Evolutionary conservation across 2,888 invertebrate species (phyloP).

Genomic region (Dicycla oo): DNA sequence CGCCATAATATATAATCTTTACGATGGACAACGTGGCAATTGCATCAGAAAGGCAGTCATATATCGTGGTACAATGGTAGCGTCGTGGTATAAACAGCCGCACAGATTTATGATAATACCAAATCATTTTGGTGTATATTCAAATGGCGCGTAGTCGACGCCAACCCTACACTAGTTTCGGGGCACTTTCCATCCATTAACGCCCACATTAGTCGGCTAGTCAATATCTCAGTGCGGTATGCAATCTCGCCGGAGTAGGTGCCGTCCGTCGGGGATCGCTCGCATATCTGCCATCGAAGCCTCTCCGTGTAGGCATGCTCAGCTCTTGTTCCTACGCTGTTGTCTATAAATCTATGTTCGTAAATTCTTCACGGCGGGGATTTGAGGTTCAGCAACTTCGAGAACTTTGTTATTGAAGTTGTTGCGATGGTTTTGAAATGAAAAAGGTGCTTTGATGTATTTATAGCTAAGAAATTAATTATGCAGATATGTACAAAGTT

Average conservation of each 20-base stretch:
- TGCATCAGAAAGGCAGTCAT: constrained; percentile 41
- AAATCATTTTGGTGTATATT: constrained; percentile 66
- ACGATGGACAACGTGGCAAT: constrained; percentile 32
- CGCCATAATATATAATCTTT: constrained; percentile 3
- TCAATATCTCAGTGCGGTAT: constrained; percentile 80
- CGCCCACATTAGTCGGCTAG: constrained; percentile 82
- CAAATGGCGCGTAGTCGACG: constrained; percentile 63
- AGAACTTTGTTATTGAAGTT: constrained; percentile 40
- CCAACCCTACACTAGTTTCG: constrained; percentile 71
- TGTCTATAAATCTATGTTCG: constrained; percentile 64
- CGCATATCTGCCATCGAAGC: constrained; percentile 76
- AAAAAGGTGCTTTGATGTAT: constrained; percentile 9
- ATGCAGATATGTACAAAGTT: constrained; percentile 25
- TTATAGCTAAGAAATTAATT: constrained; percentile 22
- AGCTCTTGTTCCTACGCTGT: constrained; percentile 61
- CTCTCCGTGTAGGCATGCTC: constrained; percentile 65
- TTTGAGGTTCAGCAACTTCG: constrained; percentile 51
- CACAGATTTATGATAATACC: constrained; percentile 64
- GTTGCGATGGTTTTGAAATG: constrained; percentile 22
- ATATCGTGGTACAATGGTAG: constrained; percentile 52
- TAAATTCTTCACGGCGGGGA: constrained; percentile 58
- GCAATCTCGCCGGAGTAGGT: constrained; percentile 80
- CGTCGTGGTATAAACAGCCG: constrained; percentile 50
- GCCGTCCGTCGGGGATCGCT: constrained; percentile 70
- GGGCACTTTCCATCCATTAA: constrained; percentile 83